Base-by-base conservation (phyloP, 1,140 invertebrate species). In the Plectrocnemia conspersa region DNA sequence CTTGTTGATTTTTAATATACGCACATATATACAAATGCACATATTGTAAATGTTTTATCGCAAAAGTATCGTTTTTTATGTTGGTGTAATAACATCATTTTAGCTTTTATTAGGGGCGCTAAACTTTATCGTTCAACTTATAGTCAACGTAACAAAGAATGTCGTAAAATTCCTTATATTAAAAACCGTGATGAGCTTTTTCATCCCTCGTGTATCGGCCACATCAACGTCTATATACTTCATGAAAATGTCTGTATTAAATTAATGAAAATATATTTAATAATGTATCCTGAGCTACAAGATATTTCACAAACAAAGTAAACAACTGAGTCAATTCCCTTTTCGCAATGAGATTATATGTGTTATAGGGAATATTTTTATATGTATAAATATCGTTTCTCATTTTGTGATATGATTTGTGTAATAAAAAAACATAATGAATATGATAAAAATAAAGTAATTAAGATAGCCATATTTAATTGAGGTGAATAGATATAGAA, bases 231-330 rank as follows among this genome's bases (percentile, higher is more conserved):
- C 13, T n/a, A n/a, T n/a, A n/a, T 38, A 7, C 35, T 38, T 38
- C 7, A 5, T 38, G 35, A 38, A 38, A n/a, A 38, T 38, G 10
- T 38, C 15, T 16, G 35, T 10, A 10, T 38, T 38, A 38, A 38
- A 38, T 38, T n/a, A n/a, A n/a, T n/a, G n/a, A n/a, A 38, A 38
- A 38, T 38, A 38, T 38, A 38, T 38, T 38, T 13, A 38, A 38
- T 38, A 38, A 13, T 38, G 18, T 38, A 38, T 15, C 11, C 35
- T n/a, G n/a, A n/a, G n/a, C n/a, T n/a, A n/a, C n/a, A n/a, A n/a
- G n/a, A n/a, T n/a, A n/a, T n/a, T n/a, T n/a, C n/a, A n/a, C n/a
- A n/a, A n/a, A n/a, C n/a, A n/a, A n/a, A n/a, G n/a, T n/a, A n/a
- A n/a, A n/a, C n/a, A n/a, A n/a, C n/a, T n/a, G n/a, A n/a, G n/a